phyloP scores from a whole-genome alignment of 2,797 vertebrate species.

The Lepilemur septentrionalis region DNA sequence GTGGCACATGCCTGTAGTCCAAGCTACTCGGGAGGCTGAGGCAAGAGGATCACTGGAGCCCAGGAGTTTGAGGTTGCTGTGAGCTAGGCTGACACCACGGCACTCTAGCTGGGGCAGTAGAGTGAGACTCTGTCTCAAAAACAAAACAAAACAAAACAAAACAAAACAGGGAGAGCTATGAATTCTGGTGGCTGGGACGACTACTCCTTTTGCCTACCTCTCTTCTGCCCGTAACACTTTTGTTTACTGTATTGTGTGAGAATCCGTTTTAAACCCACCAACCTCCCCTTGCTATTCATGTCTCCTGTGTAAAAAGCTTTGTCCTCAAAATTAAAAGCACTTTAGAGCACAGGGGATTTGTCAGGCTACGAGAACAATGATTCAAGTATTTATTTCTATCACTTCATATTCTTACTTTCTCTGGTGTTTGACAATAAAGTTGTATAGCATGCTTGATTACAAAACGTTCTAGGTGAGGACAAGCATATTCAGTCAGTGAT shows the following conservation, averaged over 20 bases:
- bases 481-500: not conserved
- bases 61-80: too few species aligned
- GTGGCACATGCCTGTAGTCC: too few species aligned
- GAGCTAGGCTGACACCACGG: too few species aligned
- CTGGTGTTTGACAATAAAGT: not conserved
- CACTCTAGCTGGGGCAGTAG: too few species aligned
- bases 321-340: not conserved
- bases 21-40: too few species aligned
- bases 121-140: too few species aligned
- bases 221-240: fast-evolving
- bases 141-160: too few species aligned
- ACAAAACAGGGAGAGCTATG: too few species aligned
- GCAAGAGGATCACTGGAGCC: too few species aligned
- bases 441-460: too few species aligned
- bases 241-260: not conserved
- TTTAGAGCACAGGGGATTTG: not conserved
- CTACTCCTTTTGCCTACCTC: not conserved
- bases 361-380: not conserved
- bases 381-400: not conserved
- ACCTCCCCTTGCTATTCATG: not conserved
- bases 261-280: not conserved
- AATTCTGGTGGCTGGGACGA: not conserved
- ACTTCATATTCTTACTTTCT: not conserved
- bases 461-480: not conserved
- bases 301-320: not conserved